These are phyloP conservation scores for Brachypodius melanocephalos DNA, from an alignment of 2,113 vertebrate genomes.

Conservation along the genomic window DNA sequence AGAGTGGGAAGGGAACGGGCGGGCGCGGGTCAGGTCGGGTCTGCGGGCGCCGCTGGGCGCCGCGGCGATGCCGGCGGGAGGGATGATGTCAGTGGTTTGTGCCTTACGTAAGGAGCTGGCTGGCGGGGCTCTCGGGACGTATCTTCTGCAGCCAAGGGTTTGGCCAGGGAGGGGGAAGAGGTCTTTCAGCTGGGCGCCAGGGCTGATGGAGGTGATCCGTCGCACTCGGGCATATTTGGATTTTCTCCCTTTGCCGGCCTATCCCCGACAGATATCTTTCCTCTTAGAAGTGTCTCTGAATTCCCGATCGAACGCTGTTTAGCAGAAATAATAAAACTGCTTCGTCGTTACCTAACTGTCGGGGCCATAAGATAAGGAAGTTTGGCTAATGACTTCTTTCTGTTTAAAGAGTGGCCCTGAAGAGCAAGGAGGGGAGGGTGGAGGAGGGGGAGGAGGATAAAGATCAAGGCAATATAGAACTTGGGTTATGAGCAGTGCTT, in stretches of 20 bases:
- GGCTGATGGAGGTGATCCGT: background rate
- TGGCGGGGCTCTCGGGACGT: slow-evolving; percentile 46
- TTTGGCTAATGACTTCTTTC: slow-evolving; percentile 64
- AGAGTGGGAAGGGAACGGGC: background rate
- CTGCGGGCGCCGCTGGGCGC: background rate
- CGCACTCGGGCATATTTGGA: background rate
- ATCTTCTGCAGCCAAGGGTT: slow-evolving; percentile 34
- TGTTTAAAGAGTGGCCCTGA: slow-evolving; percentile 54
- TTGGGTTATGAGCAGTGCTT: slow-evolving; percentile 43
- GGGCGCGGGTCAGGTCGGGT: background rate
- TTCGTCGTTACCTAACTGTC: slow-evolving; percentile 34
- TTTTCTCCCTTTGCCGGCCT: background rate
- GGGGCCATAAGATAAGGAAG: slow-evolving; percentile 49
- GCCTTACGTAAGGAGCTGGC: slow-evolving; percentile 73
- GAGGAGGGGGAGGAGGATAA: background rate
- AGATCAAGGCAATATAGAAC: slow-evolving; percentile 64
- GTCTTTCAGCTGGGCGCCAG: background rate
- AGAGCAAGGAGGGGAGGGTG: background rate
- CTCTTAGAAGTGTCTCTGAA: background rate
- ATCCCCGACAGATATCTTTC: background rate
- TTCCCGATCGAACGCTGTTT: background rate
- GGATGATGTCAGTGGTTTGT: slow-evolving; percentile 75
- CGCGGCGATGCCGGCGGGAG: background rate
- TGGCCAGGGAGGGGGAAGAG: background rate
- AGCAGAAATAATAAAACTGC: slow-evolving; percentile 48